Evolutionary conservation across 1,140 invertebrate genomes (phyloP).

Genomic region (Microvelia longipes): DNA sequence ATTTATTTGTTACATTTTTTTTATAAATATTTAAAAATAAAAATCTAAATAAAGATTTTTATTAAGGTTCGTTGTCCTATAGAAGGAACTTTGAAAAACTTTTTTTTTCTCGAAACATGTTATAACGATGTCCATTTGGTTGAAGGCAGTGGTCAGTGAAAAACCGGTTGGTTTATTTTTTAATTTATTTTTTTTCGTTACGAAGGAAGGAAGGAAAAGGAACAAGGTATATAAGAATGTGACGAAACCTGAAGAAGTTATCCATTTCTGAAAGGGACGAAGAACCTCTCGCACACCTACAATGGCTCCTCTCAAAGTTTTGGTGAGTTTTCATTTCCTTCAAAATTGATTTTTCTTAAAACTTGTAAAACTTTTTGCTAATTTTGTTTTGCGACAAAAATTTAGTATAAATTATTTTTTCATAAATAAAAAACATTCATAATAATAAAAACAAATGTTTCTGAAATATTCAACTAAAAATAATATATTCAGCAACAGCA

Average conservation of each 20-base stretch:
- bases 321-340: neutral
- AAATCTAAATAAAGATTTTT: too few relatives aligned
- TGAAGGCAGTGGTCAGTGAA: too few relatives aligned
- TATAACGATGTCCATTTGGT: too few relatives aligned
- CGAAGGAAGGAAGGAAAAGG: neutral
- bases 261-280: neutral
- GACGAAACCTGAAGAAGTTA: neutral
- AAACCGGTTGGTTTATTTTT: too few relatives aligned
- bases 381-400: neutral
- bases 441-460: neutral
- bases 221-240: neutral
- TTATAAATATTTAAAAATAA: too few relatives aligned
- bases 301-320: neutral
- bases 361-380: neutral
- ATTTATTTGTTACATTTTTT: too few relatives aligned
- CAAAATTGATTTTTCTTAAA: neutral
- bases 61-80: too few relatives aligned
- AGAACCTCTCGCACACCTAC: neutral
- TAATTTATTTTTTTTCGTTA: too few relatives aligned
- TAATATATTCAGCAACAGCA: too few relatives aligned
- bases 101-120: too few relatives aligned
- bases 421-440: neutral
- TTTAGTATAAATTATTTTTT: neutral
- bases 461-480: neutral
- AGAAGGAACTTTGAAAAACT: too few relatives aligned